Conservation (phyloP, 2,888 invertebrate genomes). For the Tortricodes alternella region DNA sequence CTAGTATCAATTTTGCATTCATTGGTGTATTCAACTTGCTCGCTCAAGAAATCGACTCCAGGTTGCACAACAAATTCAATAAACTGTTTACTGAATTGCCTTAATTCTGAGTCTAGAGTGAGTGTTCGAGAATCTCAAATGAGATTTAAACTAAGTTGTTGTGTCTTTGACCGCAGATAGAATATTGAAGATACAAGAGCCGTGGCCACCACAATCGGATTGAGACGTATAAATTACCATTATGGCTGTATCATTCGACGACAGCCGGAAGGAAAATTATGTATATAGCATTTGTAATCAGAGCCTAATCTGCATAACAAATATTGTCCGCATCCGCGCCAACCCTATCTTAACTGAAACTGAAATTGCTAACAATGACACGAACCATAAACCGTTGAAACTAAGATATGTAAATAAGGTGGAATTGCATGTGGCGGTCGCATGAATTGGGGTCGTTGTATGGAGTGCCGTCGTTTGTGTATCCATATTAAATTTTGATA, state of each 20-base stretch:
- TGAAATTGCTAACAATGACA: conserved; percentile 55
- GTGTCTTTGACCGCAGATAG: neutral
- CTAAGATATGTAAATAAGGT: conserved; percentile 62
- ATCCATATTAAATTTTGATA: conserved; percentile 13
- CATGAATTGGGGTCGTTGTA: conserved; percentile 40
- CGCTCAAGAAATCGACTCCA: neutral
- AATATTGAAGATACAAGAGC: neutral
- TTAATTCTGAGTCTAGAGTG: neutral
- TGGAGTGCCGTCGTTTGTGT: conserved; percentile 22
- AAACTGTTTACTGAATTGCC: conserved; percentile 7
- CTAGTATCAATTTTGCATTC: conserved; percentile 22
- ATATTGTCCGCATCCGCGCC: conserved; percentile 36
- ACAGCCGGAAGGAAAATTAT: conserved; percentile 31
- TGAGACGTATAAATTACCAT: conserved; percentile 20
- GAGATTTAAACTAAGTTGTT: neutral
- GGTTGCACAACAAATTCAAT: conserved; percentile 20
- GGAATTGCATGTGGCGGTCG: conserved; percentile 51
- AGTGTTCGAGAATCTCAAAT: neutral
- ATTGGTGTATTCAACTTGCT: conserved; percentile 3
- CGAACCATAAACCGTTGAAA: conserved; percentile 54
- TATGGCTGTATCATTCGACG: conserved; percentile 31
- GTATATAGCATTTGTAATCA: conserved; percentile 36
- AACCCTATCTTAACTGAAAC: conserved; percentile 40
- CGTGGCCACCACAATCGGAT: conserved; percentile 7
- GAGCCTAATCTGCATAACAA: conserved; percentile 39